A percentile compares a stretch with the other conserved stretches of the same genome.
Conservation (phyloP, 2,113 vertebrate species). For the Osmerus eperlanus region DNA sequence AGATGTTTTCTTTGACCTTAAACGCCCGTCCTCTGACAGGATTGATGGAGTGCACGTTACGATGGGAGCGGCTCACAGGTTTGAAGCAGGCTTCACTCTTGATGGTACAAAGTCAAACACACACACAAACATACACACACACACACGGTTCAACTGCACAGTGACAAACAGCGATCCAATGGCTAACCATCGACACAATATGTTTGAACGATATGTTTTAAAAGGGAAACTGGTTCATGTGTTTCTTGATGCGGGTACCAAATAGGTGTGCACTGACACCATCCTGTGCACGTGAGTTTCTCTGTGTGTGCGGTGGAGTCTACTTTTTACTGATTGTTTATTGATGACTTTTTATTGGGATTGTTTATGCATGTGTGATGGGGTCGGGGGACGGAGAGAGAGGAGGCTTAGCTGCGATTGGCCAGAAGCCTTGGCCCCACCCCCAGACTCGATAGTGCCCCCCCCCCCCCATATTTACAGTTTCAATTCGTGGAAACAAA, state of each 20-base stretch:
- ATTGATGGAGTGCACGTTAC: slow-evolving; percentile 23
- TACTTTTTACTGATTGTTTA: no score
- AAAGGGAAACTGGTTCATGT: slow-evolving; percentile 43
- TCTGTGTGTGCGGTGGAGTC: no score
- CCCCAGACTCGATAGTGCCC: slow-evolving; percentile 24
- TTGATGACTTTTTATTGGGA: no score
- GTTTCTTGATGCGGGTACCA: slow-evolving; percentile 1
- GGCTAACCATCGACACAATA: slow-evolving; percentile 35
- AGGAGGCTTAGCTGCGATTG: slow-evolving; percentile 12
- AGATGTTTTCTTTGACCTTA: not conserved
- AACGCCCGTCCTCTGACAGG: not conserved
- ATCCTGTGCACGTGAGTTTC: not conserved
- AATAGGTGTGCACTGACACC: not conserved
- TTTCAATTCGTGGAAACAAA: slow-evolving; percentile 28
- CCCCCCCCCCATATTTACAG: slow-evolving; percentile 36
- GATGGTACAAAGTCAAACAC: slow-evolving; percentile 47
- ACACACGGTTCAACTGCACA: slow-evolving; percentile 45
- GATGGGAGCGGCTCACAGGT: slow-evolving; percentile 29
- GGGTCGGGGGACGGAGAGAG: not conserved
- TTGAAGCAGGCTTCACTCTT: slow-evolving; percentile 20
- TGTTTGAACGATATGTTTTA: slow-evolving; percentile 34
- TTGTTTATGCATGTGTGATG: slow-evolving; percentile 18
- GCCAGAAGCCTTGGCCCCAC: slow-evolving; percentile 10
- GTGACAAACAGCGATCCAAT: slow-evolving; percentile 43
- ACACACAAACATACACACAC: slow-evolving; percentile 18